Evolutionary conservation across 2,888 invertebrate genomes (phyloP), one percentile per base, ranked within the genome.

Genomic region (Drosophila recens): DNA sequence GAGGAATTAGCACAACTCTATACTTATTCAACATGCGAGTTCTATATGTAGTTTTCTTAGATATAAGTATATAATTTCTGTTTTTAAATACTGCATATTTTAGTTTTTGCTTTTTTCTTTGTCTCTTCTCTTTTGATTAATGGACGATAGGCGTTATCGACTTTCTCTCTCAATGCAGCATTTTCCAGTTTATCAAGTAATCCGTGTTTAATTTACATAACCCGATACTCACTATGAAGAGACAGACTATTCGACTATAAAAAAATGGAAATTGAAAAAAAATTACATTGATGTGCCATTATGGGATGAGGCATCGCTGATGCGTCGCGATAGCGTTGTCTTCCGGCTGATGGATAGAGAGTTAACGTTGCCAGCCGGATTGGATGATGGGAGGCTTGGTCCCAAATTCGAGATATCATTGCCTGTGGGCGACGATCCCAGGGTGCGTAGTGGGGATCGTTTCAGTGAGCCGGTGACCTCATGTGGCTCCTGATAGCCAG

Each of bases 361-460:
- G 10, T 88, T 94, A 91, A 52, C 71, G 10, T 88, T 94, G 91
- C 52, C 71, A 93, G 72, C 59, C 49, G 68, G 79, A 58, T 82
- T 87, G 1, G 78, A 64, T 45, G 45, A 23, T 49, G 69, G 64
- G n/a, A 69, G 65, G 15, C 77, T 80, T 27, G 74, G 59, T n/a
- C 79, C 82, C 58, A 67, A 62, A 17, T 68, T 97, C 0, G 97
- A 96, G 85, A 97, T 95, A 89, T 97, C 97, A 83, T 97, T 96
- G 79, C 96, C 94, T 1, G 96, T 96, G 0, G 97, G 97, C 0
- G 97, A 97, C 5, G 97, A 96, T 8, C 36, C 46, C 23, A 95
- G 92, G 0, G 96, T 96, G 53, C 97, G 93, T 66, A 92, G 90
- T 67, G 92, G 91, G 4, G 90, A 86, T n/a, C 92, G 89, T 45